A percentile compares a stretch with the other conserved stretches of the same genome.
phyloP scores from a whole-genome alignment of 2,888 invertebrate genomes.

The Amiota minor region DNA sequence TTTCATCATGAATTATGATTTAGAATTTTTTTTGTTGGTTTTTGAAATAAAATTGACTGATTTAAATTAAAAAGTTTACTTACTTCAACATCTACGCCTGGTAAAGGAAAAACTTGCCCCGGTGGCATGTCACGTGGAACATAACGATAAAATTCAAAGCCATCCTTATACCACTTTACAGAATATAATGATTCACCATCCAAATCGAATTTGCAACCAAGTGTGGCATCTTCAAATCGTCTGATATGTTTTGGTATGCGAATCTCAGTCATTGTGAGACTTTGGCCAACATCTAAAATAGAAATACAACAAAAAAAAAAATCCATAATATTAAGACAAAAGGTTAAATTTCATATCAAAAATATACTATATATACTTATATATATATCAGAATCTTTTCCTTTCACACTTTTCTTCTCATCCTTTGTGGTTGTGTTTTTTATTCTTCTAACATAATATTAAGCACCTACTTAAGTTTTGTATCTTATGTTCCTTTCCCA shows the following conservation, averaged over 20 bases:
- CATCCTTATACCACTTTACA: slow-evolving; percentile 94
- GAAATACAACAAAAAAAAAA: not conserved
- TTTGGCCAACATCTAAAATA: slow-evolving; percentile 72
- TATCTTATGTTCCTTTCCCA: not conserved
- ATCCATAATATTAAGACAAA: not conserved
- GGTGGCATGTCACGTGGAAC: slow-evolving; percentile 88
- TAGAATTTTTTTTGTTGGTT: not conserved
- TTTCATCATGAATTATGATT: slow-evolving; percentile 22
- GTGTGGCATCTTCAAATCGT: slow-evolving; percentile 82
- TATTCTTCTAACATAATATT: too few species aligned
- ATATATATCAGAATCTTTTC: too few species aligned
- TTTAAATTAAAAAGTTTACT: slow-evolving; percentile 73
- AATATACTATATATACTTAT: too few species aligned
- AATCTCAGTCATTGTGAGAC: slow-evolving; percentile 83
- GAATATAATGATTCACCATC: slow-evolving; percentile 88
- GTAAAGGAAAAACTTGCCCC: slow-evolving; percentile 84
- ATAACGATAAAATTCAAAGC: slow-evolving; percentile 90
- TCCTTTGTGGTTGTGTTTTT: too few species aligned
- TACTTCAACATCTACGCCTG: slow-evolving; percentile 89
- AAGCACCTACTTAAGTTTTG: slow-evolving; percentile 7
- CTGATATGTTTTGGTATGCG: slow-evolving; percentile 88
- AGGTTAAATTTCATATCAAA: not conserved
- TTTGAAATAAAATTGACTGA: not conserved
- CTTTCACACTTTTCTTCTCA: not conserved
- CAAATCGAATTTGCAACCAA: slow-evolving; percentile 88